Conservation (phyloP, 1,140 invertebrate species). For the Aphelinus certus region DNA sequence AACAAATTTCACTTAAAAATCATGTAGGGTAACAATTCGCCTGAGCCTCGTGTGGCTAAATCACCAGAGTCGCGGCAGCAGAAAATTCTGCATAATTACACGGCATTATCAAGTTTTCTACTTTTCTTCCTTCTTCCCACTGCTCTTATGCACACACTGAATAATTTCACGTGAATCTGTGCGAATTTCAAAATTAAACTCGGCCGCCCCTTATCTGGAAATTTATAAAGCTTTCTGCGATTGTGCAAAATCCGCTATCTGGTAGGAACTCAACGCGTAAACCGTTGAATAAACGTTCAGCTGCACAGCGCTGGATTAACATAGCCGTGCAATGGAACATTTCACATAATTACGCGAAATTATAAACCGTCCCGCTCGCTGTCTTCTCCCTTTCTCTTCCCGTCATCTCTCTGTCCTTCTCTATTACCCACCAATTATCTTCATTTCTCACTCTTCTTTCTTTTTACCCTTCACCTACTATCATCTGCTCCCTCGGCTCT, state of each 20-base stretch:
- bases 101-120: conserved; percentile 21
- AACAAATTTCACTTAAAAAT: not conserved
- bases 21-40: conserved; percentile 4
- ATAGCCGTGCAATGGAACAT: conserved; percentile 6
- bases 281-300: conserved; percentile 19
- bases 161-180: not conserved
- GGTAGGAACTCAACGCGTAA: conserved; percentile 15
- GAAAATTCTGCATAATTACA: conserved; percentile 35
- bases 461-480: conserved; percentile 30
- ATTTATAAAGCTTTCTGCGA: conserved; percentile 20
- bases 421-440: conserved; percentile 36
- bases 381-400: not conserved
- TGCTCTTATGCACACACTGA: not conserved
- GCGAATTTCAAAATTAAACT: conserved; percentile 18
- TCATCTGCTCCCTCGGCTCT: conserved; percentile 8
- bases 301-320: too few relatives aligned
- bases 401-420: conserved; percentile 14
- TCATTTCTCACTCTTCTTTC: conserved; percentile 1
- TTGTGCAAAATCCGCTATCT: conserved; percentile 10
- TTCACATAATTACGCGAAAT: conserved; percentile 40
- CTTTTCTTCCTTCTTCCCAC: conserved; percentile 12
- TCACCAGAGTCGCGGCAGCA: not conserved
- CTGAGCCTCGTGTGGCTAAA: too few relatives aligned
- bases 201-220: not conserved
- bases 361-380: conserved; percentile 31